These are phyloP conservation scores for Bombyx huttoni DNA, from an alignment of 2,888 invertebrate species.

Conservation along the genomic window DNA sequence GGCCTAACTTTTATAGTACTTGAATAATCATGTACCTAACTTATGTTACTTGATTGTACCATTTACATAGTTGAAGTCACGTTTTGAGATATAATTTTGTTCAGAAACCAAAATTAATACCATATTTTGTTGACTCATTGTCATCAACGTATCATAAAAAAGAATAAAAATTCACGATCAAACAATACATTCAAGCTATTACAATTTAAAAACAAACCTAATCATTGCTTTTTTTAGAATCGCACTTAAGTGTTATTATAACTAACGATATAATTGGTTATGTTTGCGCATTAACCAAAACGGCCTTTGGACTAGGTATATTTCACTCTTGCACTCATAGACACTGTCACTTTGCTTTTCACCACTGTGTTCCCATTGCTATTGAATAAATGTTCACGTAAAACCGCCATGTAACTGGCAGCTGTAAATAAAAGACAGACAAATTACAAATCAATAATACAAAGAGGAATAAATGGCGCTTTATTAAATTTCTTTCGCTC, in stretches of 20 bases:
- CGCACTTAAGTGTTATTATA: not conserved
- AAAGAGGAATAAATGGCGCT: not conserved
- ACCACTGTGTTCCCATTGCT: not conserved
- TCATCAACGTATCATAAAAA: not conserved
- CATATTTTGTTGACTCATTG: not conserved
- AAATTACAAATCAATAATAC: not conserved
- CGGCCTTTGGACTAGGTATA: not conserved
- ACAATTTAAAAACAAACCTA: not conserved
- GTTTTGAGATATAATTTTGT: not conserved
- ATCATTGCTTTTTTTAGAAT: not conserved
- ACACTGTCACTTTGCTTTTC: not conserved
- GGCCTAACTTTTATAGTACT: not conserved
- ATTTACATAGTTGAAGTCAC: not conserved
- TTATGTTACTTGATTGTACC: not conserved
- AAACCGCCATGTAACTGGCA: not conserved
- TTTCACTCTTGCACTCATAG: not conserved
- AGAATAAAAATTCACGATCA: not conserved
- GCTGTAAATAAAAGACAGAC: not conserved
- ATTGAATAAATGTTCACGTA: not conserved
- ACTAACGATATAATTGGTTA: not conserved
- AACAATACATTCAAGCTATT: not conserved
- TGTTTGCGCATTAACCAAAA: not conserved
- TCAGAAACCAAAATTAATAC: not conserved
- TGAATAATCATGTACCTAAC: not conserved
- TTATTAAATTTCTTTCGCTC: not conserved